Conservation (phyloP, 1,140 invertebrate species). For the Rhagoletis pomonella region DNA sequence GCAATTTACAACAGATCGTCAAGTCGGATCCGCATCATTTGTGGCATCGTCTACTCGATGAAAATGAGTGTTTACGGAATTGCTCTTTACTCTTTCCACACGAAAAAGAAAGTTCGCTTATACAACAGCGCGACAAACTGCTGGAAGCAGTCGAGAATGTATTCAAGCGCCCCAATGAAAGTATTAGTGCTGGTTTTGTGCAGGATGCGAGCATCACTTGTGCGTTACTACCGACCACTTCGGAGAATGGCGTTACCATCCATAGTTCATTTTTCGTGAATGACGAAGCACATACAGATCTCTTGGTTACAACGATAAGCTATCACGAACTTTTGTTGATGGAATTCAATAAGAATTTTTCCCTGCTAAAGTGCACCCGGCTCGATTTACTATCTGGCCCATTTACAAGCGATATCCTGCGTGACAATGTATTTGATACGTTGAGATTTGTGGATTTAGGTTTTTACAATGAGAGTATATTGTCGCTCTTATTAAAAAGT, state of each 20-base stretch:
- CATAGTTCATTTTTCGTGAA: conserved; percentile 66
- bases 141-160: conserved; percentile 81
- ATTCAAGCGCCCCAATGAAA: conserved; percentile 82
- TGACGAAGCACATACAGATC: conserved; percentile 62
- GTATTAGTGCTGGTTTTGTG: conserved; percentile 79
- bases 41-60: conserved; percentile 87
- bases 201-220: conserved; percentile 76
- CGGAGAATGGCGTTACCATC: conserved; percentile 71
- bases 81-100: conserved; percentile 84
- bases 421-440: conserved; percentile 58
- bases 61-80: conserved; percentile 82
- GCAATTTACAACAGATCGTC: conserved; percentile 79
- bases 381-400: conserved; percentile 68
- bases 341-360: conserved; percentile 62
- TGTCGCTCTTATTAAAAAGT: conserved; percentile 85
- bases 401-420: conserved; percentile 67
- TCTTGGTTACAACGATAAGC: conserved; percentile 64
- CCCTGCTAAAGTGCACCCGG: conserved; percentile 62
- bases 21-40: conserved; percentile 78
- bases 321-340: conserved; percentile 66
- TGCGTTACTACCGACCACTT: conserved; percentile 63
- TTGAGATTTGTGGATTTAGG: conserved; percentile 75
- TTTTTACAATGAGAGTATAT: conserved; percentile 86
- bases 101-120: conserved; percentile 84
- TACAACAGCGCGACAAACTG: conserved; percentile 87